Conservation (phyloP, 2,888 invertebrate species). For the Noctua comes region DNA sequence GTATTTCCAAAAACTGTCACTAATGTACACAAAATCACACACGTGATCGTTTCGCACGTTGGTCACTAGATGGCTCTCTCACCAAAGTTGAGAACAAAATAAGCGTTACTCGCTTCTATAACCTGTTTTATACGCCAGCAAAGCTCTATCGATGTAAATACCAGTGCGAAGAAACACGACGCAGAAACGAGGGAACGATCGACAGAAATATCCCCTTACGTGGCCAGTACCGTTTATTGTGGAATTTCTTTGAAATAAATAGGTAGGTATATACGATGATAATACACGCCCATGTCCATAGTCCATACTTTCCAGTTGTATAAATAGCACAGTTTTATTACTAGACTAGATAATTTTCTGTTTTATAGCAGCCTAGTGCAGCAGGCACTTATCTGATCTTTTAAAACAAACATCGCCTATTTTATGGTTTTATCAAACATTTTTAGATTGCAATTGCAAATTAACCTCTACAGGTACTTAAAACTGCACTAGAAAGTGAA, state of each 20-base stretch:
- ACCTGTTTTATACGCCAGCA: slow-evolving; percentile 89
- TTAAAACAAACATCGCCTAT: slow-evolving; percentile 28
- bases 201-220: slow-evolving; percentile 87
- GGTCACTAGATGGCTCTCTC: slow-evolving; percentile 89
- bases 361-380: slow-evolving; percentile 30
- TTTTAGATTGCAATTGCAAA: neutral
- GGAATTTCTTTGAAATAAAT: slow-evolving; percentile 72
- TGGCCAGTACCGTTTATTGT: slow-evolving; percentile 74
- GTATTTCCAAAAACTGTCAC: slow-evolving; percentile 77
- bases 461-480: neutral
- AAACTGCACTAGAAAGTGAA: neutral
- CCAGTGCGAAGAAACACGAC: slow-evolving; percentile 85
- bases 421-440: slow-evolving; percentile 12
- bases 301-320: slow-evolving; percentile 32
- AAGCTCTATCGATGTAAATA: slow-evolving; percentile 84
- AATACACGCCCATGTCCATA: slow-evolving; percentile 38
- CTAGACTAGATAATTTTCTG: slow-evolving; percentile 5
- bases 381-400: slow-evolving; percentile 23
- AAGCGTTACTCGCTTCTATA: slow-evolving; percentile 87
- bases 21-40: slow-evolving; percentile 77
- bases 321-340: slow-evolving; percentile 39
- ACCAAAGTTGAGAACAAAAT: slow-evolving; percentile 88
- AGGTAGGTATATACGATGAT: slow-evolving; percentile 34
- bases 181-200: slow-evolving; percentile 83
- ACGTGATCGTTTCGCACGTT: slow-evolving; percentile 78